Evolutionary conservation across 2,113 vertebrate genomes (phyloP).

Genomic region (Brachyhypopomus occidentalis): DNA sequence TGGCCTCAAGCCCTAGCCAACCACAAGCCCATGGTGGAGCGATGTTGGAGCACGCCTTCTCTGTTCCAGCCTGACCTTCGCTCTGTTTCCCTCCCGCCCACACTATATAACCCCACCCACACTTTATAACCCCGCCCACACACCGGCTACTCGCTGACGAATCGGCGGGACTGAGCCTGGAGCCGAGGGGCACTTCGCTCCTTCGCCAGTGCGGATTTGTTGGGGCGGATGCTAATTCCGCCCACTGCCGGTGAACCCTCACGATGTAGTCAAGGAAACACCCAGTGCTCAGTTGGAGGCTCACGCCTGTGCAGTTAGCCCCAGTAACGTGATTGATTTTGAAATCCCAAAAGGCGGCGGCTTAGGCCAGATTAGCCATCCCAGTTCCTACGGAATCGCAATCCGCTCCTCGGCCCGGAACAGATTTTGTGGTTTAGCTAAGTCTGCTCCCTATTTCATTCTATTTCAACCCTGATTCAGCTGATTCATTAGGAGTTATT

Average conservation of each 20-base stretch:
- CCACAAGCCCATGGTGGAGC: too few relatives aligned
- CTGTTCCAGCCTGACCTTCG: too few relatives aligned
- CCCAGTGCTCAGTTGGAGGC: neutral
- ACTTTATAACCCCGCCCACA: too few relatives aligned
- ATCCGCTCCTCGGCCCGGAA: neutral
- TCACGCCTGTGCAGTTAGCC: neutral
- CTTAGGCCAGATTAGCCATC: neutral
- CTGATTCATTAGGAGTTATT: neutral
- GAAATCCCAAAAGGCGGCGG: neutral
- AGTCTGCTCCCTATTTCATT: neutral
- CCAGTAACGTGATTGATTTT: neutral
- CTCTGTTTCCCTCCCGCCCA: too few relatives aligned
- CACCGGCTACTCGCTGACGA: too few relatives aligned
- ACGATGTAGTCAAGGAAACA: neutral
- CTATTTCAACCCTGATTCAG: neutral
- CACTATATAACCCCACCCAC: too few relatives aligned
- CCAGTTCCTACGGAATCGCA: neutral
- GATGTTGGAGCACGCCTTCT: too few relatives aligned
- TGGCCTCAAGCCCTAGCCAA: too few relatives aligned
- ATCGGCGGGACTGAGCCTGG: too few relatives aligned
- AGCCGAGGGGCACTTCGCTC: too few relatives aligned
- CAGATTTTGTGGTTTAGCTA: neutral
- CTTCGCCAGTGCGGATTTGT: too few relatives aligned
- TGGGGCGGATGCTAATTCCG: too few relatives aligned
- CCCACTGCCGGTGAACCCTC: neutral